A percentile compares a stretch with the other conserved stretches of the same genome.
Conservation (phyloP, 2,888 invertebrate genomes). For the Bugulina stolonifera region DNA sequence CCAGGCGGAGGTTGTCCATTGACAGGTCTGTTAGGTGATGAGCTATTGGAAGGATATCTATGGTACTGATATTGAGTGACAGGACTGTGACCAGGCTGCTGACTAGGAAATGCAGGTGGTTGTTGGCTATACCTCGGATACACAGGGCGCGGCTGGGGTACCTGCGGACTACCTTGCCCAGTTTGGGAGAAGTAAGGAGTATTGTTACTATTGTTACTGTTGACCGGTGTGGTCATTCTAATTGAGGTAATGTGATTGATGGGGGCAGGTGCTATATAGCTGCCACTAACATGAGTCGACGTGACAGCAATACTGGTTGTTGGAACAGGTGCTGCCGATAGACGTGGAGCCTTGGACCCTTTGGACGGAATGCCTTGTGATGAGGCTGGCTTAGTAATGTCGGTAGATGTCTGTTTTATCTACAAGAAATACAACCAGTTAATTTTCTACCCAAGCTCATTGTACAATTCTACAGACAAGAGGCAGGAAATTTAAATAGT, state of each 20-base stretch:
- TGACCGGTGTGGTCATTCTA: neutral
- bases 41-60: neutral
- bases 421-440: too few species aligned
- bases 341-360: neutral
- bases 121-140: too few species aligned
- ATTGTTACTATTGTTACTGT: neutral
- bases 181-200: neutral
- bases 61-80: neutral
- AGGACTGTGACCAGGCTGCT: neutral
- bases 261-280: neutral
- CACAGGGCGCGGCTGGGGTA: neutral
- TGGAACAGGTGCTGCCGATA: neutral
- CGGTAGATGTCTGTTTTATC: too few species aligned
- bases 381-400: neutral
- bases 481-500: too few species aligned
- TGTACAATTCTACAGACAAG: too few species aligned
- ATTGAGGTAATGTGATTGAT: neutral
- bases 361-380: neutral
- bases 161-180: neutral
- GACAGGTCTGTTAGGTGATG: neutral
- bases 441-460: too few species aligned
- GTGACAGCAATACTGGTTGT: neutral
- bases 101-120: neutral
- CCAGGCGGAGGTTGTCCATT: neutral
- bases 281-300: neutral